These are phyloP conservation scores for Beaufortia kweichowensis DNA, from an alignment of 2,113 vertebrate species.

Conservation along the genomic window DNA sequence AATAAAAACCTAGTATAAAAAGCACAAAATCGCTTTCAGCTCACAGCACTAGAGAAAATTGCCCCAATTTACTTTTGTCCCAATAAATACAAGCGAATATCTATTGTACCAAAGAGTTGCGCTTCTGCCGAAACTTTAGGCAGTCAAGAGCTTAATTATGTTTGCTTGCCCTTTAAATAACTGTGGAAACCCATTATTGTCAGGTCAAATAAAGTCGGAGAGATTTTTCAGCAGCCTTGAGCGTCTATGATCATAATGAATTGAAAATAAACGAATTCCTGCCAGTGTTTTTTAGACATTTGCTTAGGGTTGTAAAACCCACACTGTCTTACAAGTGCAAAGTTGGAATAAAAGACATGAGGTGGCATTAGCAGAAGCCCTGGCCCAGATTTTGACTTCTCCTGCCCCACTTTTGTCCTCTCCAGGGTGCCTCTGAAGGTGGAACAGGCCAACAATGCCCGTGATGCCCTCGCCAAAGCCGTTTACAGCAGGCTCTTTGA, in stretches of 20 bases:
- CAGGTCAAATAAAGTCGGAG: not conserved
- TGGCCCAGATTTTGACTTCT: conserved; percentile 59
- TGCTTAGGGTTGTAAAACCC: not conserved
- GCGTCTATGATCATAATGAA: conserved; percentile 4
- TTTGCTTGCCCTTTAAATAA: not conserved
- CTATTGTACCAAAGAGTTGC: not conserved
- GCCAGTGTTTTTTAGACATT: not conserved
- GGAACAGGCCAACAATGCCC: conserved; percentile 96
- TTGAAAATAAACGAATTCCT: conserved; percentile 10
- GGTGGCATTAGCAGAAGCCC: conserved; percentile 29
- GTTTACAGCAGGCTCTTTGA: conserved; percentile 97
- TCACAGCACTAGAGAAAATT: not conserved
- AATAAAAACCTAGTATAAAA: not conserved
- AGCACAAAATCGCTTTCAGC: not conserved
- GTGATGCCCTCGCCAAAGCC: conserved; percentile 94
- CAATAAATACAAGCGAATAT: not conserved
- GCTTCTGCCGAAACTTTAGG: not conserved
- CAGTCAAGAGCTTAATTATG: not conserved
- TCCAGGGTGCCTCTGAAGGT: conserved; percentile 95
- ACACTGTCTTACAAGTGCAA: conserved; percentile 17
- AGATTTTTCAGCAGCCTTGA: conserved; percentile 11
- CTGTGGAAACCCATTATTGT: conserved; percentile 1
- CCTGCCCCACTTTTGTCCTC: conserved; percentile 47
- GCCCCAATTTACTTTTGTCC: not conserved
- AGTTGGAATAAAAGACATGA: conserved; percentile 30